Base-by-base conservation (phyloP, 2,888 invertebrate genomes). In the Drosophila picticornis region DNA sequence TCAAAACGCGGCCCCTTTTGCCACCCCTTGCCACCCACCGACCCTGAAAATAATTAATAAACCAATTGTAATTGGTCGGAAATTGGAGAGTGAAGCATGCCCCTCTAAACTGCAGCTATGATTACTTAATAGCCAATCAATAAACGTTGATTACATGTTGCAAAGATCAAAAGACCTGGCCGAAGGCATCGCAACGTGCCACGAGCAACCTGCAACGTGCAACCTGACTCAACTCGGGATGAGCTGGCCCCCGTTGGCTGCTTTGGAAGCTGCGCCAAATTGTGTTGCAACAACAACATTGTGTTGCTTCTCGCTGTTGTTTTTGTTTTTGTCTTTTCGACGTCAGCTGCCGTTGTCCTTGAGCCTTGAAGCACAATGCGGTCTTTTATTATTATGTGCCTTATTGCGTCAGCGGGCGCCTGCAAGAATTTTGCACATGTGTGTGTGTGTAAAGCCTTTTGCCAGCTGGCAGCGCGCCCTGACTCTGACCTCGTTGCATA, bases 401-500 rank as follows among this genome's bases (percentile, higher is more conserved):
- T 89, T 85, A 84, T 85, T 85, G 82, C 84, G 84, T 85, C 90
- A 85, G 84, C 72, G 38, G 57, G 10, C 48, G 40, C 48, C 29
- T 25, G 61, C 63, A 62, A 60, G 29, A 60, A 22, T 43, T 40
- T n/a, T n/a, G n/a, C n/a, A n/a, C n/a, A 7, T n/a, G 0, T 31
- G 13, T 22, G 2, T 34, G 25, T n/a, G n/a, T 56, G 56, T 57
- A n/a, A n/a, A n/a, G 51, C 11, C 29, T 19, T 22, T 16, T 40
- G 43, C 66, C 75, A 78, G 72, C 72, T 82, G 85, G 77, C 81
- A 70, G 64, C 40, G 65, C 62, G 77, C 83, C 72, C 75, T 77
- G 84, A 75, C 84, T 87, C 75, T 85, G 84, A 84, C 89, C 90
- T 84, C 87, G 75, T 85, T 85, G 80, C 89, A 78, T 78, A 84